phyloP scores from a whole-genome alignment of 2,113 vertebrate genomes.

The Bubo blakistoni region DNA sequence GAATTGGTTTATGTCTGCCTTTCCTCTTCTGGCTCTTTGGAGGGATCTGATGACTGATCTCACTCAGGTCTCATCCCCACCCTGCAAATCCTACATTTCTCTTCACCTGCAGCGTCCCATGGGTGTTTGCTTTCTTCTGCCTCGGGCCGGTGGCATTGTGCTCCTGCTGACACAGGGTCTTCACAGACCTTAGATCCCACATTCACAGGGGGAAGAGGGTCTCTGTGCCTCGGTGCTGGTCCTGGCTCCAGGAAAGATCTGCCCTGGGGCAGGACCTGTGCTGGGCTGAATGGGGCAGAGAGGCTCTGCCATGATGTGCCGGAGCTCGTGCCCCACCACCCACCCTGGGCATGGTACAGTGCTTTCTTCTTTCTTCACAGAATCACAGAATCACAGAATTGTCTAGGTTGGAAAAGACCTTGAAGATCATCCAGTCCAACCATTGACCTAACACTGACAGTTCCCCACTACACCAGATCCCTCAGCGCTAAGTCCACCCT shows the following conservation, averaged over 20 bases:
- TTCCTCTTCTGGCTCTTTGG: background rate
- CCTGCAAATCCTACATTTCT: background rate
- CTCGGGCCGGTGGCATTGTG: background rate
- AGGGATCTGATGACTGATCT: background rate
- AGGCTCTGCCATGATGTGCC: background rate
- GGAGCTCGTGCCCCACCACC: background rate
- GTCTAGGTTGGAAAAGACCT: no score
- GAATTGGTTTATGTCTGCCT: background rate
- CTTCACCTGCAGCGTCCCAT: background rate
- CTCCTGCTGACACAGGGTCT: background rate
- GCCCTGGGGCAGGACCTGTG: background rate
- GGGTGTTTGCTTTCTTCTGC: background rate
- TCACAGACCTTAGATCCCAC: background rate
- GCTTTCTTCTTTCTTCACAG: background rate
- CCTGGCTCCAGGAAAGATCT: background rate
- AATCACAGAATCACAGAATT: no score
- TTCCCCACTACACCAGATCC: no score
- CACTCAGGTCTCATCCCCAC: background rate
- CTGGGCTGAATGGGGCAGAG: background rate
- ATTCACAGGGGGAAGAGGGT: background rate
- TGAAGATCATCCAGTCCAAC: no score
- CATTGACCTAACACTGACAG: no score
- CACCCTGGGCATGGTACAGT: accelerated
- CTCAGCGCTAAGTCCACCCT: no score
- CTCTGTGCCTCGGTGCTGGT: background rate